phyloP scores from a whole-genome alignment of 2,113 vertebrate genomes.

The Henicopernis longicauda region DNA sequence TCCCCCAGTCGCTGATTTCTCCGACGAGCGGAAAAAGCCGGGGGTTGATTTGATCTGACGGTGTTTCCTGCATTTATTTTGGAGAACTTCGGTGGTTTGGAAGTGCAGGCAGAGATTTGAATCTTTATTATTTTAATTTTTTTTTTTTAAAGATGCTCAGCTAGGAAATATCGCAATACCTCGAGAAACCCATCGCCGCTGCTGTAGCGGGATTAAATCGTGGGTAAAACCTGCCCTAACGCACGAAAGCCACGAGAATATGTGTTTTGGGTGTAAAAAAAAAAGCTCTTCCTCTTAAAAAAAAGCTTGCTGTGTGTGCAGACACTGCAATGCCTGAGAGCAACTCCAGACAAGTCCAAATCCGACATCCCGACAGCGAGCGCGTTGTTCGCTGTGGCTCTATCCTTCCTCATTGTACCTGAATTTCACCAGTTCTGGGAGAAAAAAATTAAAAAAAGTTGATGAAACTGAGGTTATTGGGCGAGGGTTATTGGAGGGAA shows the following conservation, averaged over 20 bases:
- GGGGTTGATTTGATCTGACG: fast-evolving
- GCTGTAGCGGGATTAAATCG: not conserved
- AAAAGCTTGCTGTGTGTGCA: not conserved
- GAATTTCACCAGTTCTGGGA: not conserved
- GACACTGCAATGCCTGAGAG: not conserved
- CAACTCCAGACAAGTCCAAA: not conserved
- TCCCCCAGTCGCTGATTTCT: not conserved
- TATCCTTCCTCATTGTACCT: not conserved
- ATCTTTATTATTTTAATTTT: fast-evolving
- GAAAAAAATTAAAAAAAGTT: fast-evolving
- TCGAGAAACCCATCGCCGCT: not conserved
- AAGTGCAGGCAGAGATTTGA: not conserved
- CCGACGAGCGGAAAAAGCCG: not conserved
- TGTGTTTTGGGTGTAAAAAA: not conserved
- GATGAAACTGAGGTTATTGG: not conserved
- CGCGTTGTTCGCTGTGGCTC: not conserved
- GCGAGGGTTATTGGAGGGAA: not conserved
- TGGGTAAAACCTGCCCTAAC: not conserved
- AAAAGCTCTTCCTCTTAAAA: not conserved
- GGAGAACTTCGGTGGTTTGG: not conserved
- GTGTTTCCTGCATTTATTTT: not conserved
- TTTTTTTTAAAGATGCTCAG: not conserved
- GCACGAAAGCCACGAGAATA: not conserved
- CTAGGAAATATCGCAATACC: fast-evolving
- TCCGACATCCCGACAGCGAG: not conserved